A percentile compares a stretch with the other conserved stretches of the same genome.
Conservation (phyloP, 2,797 vertebrate genomes). For the Lepus oiostolus region DNA sequence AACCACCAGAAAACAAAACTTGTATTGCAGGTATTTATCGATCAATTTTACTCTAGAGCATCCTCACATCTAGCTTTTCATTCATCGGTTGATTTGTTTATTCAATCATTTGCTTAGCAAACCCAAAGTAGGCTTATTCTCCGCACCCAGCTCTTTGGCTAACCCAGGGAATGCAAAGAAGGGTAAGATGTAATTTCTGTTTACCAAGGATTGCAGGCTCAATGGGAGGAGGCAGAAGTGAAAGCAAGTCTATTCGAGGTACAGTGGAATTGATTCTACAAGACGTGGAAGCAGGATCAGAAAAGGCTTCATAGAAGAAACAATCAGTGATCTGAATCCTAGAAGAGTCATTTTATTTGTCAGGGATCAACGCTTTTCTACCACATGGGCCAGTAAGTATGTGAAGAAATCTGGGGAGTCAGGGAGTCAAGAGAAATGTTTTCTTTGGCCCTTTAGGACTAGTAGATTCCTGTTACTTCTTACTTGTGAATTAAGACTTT, state of each 20-base stretch:
- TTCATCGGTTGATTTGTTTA: slow-evolving; percentile 29
- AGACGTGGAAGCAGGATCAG: background rate
- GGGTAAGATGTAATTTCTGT: background rate
- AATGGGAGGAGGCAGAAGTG: background rate
- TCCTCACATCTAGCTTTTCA: background rate
- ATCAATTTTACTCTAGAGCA: slow-evolving; percentile 27
- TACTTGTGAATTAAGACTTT: slow-evolving; percentile 9
- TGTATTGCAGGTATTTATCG: background rate
- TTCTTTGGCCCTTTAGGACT: background rate
- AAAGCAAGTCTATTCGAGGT: background rate
- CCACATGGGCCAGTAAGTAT: background rate
- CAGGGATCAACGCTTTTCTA: background rate
- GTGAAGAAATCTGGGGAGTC: background rate
- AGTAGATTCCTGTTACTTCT: background rate
- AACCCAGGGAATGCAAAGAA: background rate
- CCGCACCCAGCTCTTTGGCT: background rate
- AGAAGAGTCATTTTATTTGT: background rate
- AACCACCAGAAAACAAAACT: slow-evolving; percentile 10
- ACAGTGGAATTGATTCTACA: background rate
- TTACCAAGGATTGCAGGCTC: background rate
- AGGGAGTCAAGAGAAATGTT: background rate
- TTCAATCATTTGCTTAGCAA: slow-evolving; percentile 54
- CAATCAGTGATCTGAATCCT: background rate
- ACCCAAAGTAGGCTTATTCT: background rate
- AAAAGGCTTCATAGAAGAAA: background rate